phyloP scores from a whole-genome alignment of 2,113 vertebrate genomes.

The Chinchilla lanigera region DNA sequence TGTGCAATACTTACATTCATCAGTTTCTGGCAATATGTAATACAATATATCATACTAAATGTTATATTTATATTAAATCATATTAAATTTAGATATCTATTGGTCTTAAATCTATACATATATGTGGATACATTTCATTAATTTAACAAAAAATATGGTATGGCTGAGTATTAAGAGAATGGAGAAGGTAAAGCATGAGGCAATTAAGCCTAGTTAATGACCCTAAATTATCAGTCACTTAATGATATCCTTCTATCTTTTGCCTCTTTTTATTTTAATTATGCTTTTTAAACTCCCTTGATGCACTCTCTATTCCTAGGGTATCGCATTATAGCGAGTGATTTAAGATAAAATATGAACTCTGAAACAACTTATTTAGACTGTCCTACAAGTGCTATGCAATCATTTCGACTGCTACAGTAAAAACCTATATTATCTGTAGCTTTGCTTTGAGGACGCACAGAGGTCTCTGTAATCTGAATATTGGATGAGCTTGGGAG shows the following conservation, averaged over 20 bases:
- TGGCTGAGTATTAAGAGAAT: not conserved
- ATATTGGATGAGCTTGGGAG: not conserved
- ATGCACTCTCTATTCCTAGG: not conserved
- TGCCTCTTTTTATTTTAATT: not conserved
- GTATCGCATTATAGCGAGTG: not conserved
- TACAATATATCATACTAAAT: not conserved
- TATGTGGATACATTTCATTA: not conserved
- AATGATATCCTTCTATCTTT: not conserved
- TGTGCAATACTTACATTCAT: not conserved
- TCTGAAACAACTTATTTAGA: not conserved
- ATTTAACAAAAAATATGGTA: not conserved
- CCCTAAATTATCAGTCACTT: not conserved
- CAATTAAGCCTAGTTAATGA: not conserved
- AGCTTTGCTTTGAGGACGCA: not conserved
- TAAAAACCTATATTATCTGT: not conserved
- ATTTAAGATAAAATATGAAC: slow-evolving; percentile 54
- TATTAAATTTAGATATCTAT: not conserved
- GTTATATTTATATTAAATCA: not conserved
- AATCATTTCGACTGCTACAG: not conserved
- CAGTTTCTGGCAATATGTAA: not conserved
- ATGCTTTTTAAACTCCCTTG: not conserved
- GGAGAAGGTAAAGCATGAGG: not conserved
- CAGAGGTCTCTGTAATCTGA: not conserved
- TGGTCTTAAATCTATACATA: not conserved
- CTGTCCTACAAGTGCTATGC: not conserved